These are phyloP conservation scores for Nephrotoma appendiculata DNA, from an alignment of 2,888 invertebrate species.

Conservation along the genomic window DNA sequence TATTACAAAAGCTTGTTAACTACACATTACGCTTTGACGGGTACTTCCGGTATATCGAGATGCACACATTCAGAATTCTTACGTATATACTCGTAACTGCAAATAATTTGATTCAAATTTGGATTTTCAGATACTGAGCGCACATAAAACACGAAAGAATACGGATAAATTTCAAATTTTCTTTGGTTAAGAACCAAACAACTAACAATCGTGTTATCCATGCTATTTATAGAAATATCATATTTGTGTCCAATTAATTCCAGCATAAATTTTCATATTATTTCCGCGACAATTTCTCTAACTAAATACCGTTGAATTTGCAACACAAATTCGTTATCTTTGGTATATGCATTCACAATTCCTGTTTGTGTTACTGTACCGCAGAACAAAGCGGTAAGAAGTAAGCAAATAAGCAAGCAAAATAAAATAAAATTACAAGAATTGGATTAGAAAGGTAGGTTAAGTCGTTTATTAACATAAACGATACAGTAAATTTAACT, in stretches of 20 bases:
- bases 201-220: not conserved
- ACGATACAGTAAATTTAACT: not conserved
- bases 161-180: too few relatives aligned
- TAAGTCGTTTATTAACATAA: not conserved
- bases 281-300: not conserved
- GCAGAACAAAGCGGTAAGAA: not conserved
- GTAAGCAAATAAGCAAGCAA: not conserved
- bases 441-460: not conserved
- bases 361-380: not conserved
- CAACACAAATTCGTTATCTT: not conserved
- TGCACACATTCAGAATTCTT: too few relatives aligned
- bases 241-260: not conserved
- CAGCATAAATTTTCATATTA: not conserved
- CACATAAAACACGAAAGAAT: too few relatives aligned
- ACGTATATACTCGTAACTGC: too few relatives aligned
- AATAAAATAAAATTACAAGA: not conserved
- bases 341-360: not conserved
- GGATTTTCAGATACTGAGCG: too few relatives aligned
- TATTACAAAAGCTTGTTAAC: too few relatives aligned
- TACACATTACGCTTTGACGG: too few relatives aligned
- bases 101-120: too few relatives aligned
- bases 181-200: not conserved
- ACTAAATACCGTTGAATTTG: not conserved
- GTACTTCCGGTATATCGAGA: too few relatives aligned
- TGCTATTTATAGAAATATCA: not conserved